Percentiles rank a stretch among this genome's conserved stretches.
These are phyloP conservation scores for Macrosoma leucophasiata DNA, from an alignment of 2,888 invertebrate species.

Conservation along the genomic window DNA sequence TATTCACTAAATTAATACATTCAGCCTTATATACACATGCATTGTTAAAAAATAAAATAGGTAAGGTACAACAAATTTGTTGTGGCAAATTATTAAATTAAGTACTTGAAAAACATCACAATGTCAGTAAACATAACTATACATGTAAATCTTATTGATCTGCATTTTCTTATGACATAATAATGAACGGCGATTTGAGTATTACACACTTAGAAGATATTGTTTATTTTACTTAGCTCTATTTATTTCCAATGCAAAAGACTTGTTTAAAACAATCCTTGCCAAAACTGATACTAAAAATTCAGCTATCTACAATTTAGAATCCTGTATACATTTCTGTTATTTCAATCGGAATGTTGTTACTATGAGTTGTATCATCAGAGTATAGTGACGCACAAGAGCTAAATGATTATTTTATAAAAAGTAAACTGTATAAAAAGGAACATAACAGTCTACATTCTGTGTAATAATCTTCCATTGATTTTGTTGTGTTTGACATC, in stretches of 20 bases:
- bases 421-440: no score
- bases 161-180: slow-evolving; percentile 13
- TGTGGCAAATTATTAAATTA: slow-evolving; percentile 49
- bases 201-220: slow-evolving; percentile 37
- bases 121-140: slow-evolving; percentile 6
- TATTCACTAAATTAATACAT: slow-evolving; percentile 37
- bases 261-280: slow-evolving; percentile 20
- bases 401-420: no score
- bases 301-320: slow-evolving; percentile 63
- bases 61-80: slow-evolving; percentile 39
- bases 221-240: slow-evolving; percentile 26
- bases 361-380: slow-evolving; percentile 12
- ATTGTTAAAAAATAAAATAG: slow-evolving; percentile 36
- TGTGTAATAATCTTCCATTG: no score
- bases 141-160: neutral
- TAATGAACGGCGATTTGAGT: slow-evolving; percentile 34
- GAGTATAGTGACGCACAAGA: no score
- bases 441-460: no score
- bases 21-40: slow-evolving; percentile 63
- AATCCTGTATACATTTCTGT: no score
- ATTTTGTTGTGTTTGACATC: no score
- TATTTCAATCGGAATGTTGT: slow-evolving; percentile 34
- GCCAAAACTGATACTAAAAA: slow-evolving; percentile 48
- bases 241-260: slow-evolving; percentile 12
- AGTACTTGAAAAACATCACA: slow-evolving; percentile 60